Conservation (phyloP, 2,797 vertebrate species). For the Crypturellus tataupa region DNA sequence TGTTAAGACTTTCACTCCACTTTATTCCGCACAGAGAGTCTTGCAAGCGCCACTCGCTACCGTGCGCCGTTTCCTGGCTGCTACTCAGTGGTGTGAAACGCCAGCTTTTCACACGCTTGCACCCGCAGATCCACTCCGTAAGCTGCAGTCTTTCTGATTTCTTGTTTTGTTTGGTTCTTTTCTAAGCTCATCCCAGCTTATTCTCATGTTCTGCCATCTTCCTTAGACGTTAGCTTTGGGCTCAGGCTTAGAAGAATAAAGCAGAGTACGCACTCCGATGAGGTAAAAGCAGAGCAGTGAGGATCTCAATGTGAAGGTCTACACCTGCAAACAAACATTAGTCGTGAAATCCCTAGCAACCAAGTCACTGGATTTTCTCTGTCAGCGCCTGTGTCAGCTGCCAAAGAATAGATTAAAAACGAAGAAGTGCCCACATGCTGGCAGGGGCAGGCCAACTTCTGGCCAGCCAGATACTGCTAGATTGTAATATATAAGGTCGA, state of each 20-base stretch:
- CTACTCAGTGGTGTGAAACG: slow-evolving; percentile 51
- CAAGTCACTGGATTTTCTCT: slow-evolving; percentile 94
- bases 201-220: slow-evolving; percentile 66
- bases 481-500: slow-evolving; percentile 90
- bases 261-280: slow-evolving; percentile 71
- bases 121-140: slow-evolving; percentile 50
- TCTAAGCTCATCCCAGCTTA: slow-evolving; percentile 53
- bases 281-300: slow-evolving; percentile 71
- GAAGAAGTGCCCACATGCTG: slow-evolving; percentile 93
- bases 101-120: slow-evolving; percentile 54
- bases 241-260: slow-evolving; percentile 76
- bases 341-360: slow-evolving; percentile 87
- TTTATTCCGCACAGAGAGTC: slow-evolving; percentile 59
- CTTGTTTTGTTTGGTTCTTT: not conserved
- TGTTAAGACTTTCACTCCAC: slow-evolving; percentile 66
- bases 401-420: slow-evolving; percentile 93
- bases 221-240: slow-evolving; percentile 83
- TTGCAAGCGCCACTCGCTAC: slow-evolving; percentile 61
- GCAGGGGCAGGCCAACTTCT: slow-evolving; percentile 86
- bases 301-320: slow-evolving; percentile 73
- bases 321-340: slow-evolving; percentile 83
- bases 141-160: slow-evolving; percentile 59
- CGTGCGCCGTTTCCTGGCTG: slow-evolving; percentile 49
- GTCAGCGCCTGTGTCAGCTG: slow-evolving; percentile 91
- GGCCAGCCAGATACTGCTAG: slow-evolving; percentile 88